Conservation (phyloP, 2,888 invertebrate genomes). For the Noctua janthina region DNA sequence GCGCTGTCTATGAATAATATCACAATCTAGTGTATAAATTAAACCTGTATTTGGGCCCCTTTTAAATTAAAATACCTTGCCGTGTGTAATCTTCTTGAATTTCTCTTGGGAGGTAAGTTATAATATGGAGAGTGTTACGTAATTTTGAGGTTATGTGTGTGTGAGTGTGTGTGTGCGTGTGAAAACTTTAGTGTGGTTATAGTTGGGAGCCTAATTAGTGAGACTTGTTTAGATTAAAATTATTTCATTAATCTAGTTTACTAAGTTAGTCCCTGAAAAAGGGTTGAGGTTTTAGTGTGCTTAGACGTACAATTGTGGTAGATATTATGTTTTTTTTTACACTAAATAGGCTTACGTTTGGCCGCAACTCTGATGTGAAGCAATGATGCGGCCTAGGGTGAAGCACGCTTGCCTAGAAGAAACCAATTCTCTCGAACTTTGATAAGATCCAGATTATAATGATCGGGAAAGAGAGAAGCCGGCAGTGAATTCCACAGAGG, state of each 20-base stretch:
- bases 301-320: not conserved
- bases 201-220: constrained; percentile 30
- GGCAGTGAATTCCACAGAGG: too few species aligned
- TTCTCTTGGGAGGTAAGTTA: constrained; percentile 49
- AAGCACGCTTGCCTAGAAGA: not conserved
- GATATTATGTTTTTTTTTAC: not conserved
- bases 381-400: not conserved
- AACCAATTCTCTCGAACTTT: not conserved
- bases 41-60: constrained; percentile 39
- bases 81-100: constrained; percentile 48
- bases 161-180: constrained; percentile 6
- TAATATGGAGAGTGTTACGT: constrained; percentile 8
- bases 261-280: not conserved
- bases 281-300: not conserved
- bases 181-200: constrained; percentile 33
- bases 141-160: not conserved
- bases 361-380: not conserved
- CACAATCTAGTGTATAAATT: constrained; percentile 49
- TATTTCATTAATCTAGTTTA: not conserved
- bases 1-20: constrained; percentile 50
- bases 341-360: not conserved
- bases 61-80: constrained; percentile 54
- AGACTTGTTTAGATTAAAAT: constrained; percentile 18
- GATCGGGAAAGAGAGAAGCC: too few species aligned
- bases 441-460: too few species aligned